Percentiles rank a stretch among this genome's conserved stretches.
phyloP scores from a whole-genome alignment of 2,888 invertebrate species.

The Rhabditoides inermis region DNA sequence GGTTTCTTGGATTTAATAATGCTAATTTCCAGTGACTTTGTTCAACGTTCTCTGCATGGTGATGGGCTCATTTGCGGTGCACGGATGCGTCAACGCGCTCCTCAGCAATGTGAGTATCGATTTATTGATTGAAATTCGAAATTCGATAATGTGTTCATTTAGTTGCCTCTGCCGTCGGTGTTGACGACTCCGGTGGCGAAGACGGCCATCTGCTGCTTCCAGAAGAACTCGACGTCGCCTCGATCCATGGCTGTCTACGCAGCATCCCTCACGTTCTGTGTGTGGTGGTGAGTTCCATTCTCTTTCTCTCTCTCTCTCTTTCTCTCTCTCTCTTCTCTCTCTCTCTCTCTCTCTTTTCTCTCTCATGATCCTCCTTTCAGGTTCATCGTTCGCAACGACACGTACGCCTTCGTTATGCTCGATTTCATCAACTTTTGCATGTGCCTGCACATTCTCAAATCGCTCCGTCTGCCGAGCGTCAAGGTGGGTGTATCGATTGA shows the following conservation, averaged over 20 bases:
- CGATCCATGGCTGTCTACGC: conserved; percentile 7
- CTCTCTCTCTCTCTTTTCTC: not conserved
- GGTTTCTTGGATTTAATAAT: not conserved
- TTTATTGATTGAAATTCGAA: too few relatives aligned
- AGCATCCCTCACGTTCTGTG: conserved; percentile 4
- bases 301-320: not conserved
- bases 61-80: conserved; percentile 31
- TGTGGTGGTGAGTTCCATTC: not conserved
- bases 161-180: too few relatives aligned
- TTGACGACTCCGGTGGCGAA: too few relatives aligned
- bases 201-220: too few relatives aligned
- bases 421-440: conserved; percentile 54
- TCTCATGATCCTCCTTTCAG: not conserved
- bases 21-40: conserved; percentile 29
- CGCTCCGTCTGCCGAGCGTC: conserved; percentile 57
- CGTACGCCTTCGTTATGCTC: conserved; percentile 54
- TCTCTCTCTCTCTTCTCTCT: not conserved
- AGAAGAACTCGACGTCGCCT: too few relatives aligned
- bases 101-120: too few relatives aligned
- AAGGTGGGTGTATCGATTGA: conserved; percentile 49
- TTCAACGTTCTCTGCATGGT: conserved; percentile 42
- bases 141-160: too few relatives aligned
- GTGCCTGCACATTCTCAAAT: conserved; percentile 58
- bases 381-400: conserved; percentile 4
- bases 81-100: conserved; percentile 25